These are phyloP conservation scores for Strigamia maritima DNA, from an alignment of 2,888 invertebrate species.

Conservation along the genomic window DNA sequence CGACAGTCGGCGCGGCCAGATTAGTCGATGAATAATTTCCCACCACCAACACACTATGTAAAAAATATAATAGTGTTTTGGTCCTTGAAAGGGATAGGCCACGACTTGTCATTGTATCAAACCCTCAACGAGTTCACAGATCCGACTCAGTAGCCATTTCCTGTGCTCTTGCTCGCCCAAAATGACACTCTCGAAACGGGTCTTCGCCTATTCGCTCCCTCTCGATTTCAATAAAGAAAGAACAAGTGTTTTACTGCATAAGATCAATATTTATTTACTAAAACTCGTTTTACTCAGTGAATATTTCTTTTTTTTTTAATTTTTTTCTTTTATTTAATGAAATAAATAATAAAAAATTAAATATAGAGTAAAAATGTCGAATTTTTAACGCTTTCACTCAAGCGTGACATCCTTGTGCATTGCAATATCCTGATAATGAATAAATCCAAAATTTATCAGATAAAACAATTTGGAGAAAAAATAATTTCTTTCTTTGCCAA, in stretches of 20 bases:
- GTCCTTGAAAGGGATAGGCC: slow-evolving; percentile 17
- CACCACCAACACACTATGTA: neutral
- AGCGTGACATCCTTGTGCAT: slow-evolving; percentile 15
- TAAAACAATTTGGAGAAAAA: neutral
- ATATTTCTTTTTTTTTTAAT: neutral
- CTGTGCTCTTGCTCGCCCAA: slow-evolving; percentile 9
- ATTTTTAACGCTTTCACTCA: neutral
- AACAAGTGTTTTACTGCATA: neutral
- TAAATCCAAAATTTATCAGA: neutral
- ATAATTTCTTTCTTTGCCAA: neutral
- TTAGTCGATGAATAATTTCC: neutral
- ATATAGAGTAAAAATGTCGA: neutral
- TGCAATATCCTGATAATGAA: slow-evolving; percentile 29
- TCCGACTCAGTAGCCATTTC: slow-evolving; percentile 25
- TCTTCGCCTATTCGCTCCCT: neutral
- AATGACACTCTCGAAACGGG: slow-evolving; percentile 13
- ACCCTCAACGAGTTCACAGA: neutral
- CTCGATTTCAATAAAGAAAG: slow-evolving; percentile 13
- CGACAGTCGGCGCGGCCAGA: neutral
- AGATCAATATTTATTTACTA: neutral
- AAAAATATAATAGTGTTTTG: neutral
- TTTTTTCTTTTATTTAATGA: neutral
- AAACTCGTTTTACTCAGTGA: neutral
- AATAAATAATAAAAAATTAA: neutral
- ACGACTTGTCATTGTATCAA: neutral